A percentile compares a stretch with the other conserved stretches of the same genome.
These are phyloP conservation scores for Drosophila murphyi DNA, from an alignment of 1,140 invertebrate species.

Conservation along the genomic window DNA sequence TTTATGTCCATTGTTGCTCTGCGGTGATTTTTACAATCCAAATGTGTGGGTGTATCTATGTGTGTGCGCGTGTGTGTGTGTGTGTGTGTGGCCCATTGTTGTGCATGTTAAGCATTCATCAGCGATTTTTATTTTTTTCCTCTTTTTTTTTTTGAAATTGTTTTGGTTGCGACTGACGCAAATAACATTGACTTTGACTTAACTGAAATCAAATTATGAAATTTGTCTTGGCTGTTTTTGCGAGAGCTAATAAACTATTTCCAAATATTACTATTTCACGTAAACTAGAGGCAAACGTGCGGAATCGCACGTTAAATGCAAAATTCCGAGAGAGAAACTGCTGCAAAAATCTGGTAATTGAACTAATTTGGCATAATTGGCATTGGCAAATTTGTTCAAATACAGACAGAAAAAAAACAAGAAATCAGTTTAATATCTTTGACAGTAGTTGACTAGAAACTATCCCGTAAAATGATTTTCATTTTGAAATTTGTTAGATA, in stretches of 20 bases:
- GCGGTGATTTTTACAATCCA: constrained; percentile 14
- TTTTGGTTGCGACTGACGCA: constrained; percentile 53
- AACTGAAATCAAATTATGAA: constrained; percentile 43
- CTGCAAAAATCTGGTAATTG: constrained; percentile 52
- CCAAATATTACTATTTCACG: constrained; percentile 33
- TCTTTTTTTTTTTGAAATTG: constrained; percentile 31
- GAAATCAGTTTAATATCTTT: background rate
- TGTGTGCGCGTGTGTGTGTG: constrained; percentile 25
- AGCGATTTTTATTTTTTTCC: constrained; percentile 6
- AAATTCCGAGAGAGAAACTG: constrained; percentile 18
- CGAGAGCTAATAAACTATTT: constrained; percentile 45
- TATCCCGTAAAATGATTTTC: background rate
- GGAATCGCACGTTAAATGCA: constrained; percentile 63
- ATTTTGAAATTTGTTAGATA: too few relatives aligned
- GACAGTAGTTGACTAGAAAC: background rate
- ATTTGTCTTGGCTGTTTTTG: constrained; percentile 39
- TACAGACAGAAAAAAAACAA: constrained; percentile 8
- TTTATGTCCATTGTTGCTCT: constrained; percentile 10
- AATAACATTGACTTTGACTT: constrained; percentile 51
- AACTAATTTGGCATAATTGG: constrained; percentile 74
- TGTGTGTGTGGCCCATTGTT: constrained; percentile 40
- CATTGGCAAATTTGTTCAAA: constrained; percentile 41
- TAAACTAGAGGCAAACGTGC: constrained; percentile 57
- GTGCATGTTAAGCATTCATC: constrained; percentile 45
- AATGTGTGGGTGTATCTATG: constrained; percentile 21